phyloP scores from a whole-genome alignment of 2,797 vertebrate genomes.

The Adelosebastes latens region DNA sequence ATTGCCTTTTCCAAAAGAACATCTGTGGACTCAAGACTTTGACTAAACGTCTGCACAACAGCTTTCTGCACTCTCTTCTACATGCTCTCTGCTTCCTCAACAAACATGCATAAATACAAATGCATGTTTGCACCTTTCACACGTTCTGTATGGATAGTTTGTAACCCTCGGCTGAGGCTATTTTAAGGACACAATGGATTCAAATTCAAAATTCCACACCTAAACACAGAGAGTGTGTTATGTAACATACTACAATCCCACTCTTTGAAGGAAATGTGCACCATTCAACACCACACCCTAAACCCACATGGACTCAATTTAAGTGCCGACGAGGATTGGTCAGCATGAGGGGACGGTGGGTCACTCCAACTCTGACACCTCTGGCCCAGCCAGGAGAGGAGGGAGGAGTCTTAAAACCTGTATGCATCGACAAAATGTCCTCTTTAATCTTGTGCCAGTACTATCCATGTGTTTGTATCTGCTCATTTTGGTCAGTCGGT shows the following conservation, averaged over 20 bases:
- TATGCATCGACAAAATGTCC: not conserved
- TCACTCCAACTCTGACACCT: constrained; percentile 9
- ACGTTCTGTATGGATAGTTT: constrained; percentile 47
- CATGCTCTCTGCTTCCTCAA: constrained; percentile 1
- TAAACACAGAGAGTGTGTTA: constrained; percentile 32
- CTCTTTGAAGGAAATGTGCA: constrained; percentile 40
- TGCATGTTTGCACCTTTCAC: constrained; percentile 10
- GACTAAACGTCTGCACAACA: constrained; percentile 14
- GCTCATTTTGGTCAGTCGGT: not conserved
- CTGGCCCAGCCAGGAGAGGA: not conserved
- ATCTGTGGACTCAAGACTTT: constrained; percentile 49
- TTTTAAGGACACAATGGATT: constrained; percentile 55
- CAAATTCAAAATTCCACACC: constrained; percentile 39
- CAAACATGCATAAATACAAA: constrained; percentile 19
- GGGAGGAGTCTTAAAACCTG: not conserved
- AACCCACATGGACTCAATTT: constrained; percentile 58
- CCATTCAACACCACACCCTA: constrained; percentile 50
- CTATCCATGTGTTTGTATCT: not conserved
- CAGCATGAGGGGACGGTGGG: constrained; percentile 11
- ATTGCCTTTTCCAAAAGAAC: constrained; percentile 43
- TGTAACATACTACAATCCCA: constrained; percentile 48
- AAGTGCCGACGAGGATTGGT: constrained; percentile 20
- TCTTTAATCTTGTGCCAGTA: not conserved
- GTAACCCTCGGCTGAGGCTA: constrained; percentile 25
- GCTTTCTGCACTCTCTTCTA: not conserved